phyloP scores from a whole-genome alignment of 2,888 invertebrate genomes.

The Danaus chrysippus region DNA sequence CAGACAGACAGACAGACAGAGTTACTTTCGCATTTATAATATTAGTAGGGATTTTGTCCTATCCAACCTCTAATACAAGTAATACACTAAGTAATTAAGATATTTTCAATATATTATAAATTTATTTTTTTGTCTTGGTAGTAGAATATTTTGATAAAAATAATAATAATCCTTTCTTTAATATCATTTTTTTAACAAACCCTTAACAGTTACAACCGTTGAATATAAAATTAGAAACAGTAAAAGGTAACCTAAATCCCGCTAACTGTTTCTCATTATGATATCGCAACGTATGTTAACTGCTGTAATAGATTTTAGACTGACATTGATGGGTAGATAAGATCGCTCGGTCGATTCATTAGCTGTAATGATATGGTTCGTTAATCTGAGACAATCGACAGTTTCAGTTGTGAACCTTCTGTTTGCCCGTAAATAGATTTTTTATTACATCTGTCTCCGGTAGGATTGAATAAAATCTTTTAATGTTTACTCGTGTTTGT shows the following conservation, averaged over 20 bases:
- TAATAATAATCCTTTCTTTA: too few relatives aligned
- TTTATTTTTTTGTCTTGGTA: too few relatives aligned
- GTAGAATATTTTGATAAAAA: too few relatives aligned
- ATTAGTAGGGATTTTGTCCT: too few relatives aligned
- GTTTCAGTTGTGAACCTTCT: conserved; percentile 55
- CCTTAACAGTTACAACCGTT: too few relatives aligned
- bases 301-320: conserved; percentile 57
- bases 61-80: too few relatives aligned
- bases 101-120: too few relatives aligned
- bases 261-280: conserved; percentile 24
- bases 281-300: conserved; percentile 41
- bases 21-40: too few relatives aligned
- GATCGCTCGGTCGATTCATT: conserved; percentile 67
- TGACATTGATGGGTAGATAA: conserved; percentile 69
- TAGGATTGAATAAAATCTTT: conserved; percentile 38
- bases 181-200: too few relatives aligned
- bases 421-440: conserved; percentile 43
- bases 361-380: conserved; percentile 73
- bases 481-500: not conserved
- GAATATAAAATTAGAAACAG: too few relatives aligned
- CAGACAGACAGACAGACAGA: too few relatives aligned
- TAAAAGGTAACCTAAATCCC: conserved; percentile 8
- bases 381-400: conserved; percentile 73
- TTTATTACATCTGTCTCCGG: conserved; percentile 50
- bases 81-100: too few relatives aligned